Evolutionary conservation across 2,113 vertebrate species (phyloP).

Genomic region (Macroglossus sobrinus): DNA sequence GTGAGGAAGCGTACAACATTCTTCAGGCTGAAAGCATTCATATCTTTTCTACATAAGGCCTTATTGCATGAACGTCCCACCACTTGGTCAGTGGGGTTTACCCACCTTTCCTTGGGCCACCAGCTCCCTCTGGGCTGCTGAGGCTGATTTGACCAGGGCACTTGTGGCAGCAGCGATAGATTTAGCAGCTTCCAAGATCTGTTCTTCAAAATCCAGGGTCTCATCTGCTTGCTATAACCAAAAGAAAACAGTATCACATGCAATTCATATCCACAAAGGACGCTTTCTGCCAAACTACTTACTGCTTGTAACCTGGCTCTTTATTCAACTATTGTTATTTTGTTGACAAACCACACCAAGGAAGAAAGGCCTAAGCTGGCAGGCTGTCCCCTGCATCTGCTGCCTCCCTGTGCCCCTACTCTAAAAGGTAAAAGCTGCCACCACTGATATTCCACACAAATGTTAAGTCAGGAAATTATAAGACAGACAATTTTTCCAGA

Average conservation of each 20-base stretch:
- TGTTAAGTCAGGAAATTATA: background rate
- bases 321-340: background rate
- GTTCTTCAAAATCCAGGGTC: slow-evolving; percentile 98
- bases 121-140: slow-evolving; percentile 97
- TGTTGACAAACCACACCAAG: background rate
- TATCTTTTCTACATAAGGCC: background rate
- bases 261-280: background rate
- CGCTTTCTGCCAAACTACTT: slow-evolving; percentile 1
- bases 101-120: slow-evolving; percentile 98
- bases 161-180: slow-evolving; percentile 98
- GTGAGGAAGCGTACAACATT: background rate
- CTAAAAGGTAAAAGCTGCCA: background rate
- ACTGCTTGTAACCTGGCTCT: slow-evolving; percentile 21
- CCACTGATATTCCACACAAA: background rate
- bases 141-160: slow-evolving; percentile 97
- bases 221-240: slow-evolving; percentile 96
- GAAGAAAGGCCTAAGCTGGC: background rate
- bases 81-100: background rate
- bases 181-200: slow-evolving; percentile 98
- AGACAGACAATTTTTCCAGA: background rate
- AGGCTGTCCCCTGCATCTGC: background rate
- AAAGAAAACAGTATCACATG: slow-evolving; percentile 75
- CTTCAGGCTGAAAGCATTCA: background rate
- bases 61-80: fast-evolving
- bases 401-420: background rate